phyloP scores from a whole-genome alignment of 2,113 vertebrate species.

The Zonotrichia leucophrys region DNA sequence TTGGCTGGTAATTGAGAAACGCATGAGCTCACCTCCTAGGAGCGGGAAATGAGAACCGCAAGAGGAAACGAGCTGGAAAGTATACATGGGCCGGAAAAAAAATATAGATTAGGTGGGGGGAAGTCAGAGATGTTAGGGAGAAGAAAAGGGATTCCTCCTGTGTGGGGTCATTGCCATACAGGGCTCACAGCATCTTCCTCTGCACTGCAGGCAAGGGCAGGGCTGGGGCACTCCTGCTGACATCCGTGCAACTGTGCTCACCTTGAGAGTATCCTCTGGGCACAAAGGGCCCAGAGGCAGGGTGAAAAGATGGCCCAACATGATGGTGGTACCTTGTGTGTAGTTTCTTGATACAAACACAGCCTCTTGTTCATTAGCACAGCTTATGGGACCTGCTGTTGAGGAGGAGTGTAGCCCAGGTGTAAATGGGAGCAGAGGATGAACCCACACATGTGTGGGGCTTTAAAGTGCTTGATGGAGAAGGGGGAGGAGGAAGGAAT shows the following conservation, averaged over 20 bases:
- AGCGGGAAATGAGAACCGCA: slow-evolving; percentile 68
- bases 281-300: background rate
- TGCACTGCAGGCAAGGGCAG: background rate
- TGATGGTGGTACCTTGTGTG: background rate
- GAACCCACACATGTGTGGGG: background rate
- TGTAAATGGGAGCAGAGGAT: background rate
- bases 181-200: background rate
- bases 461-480: background rate
- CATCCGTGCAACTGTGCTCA: background rate
- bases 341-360: background rate
- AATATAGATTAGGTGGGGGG: slow-evolving; percentile 28
- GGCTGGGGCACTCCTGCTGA: background rate
- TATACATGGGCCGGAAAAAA: slow-evolving; percentile 41
- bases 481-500: background rate
- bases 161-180: background rate
- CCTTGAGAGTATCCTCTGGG: background rate
- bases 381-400: background rate
- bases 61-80: slow-evolving; percentile 71
- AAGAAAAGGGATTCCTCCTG: slow-evolving; percentile 41
- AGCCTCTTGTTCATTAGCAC: background rate
- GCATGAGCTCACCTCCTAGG: slow-evolving; percentile 71
- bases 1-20: slow-evolving; percentile 68
- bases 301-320: background rate
- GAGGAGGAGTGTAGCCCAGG: background rate
- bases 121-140: slow-evolving; percentile 11